These are phyloP conservation scores for Thermophis baileyi DNA, from an alignment of 2,113 vertebrate species.

Conservation along the genomic window DNA sequence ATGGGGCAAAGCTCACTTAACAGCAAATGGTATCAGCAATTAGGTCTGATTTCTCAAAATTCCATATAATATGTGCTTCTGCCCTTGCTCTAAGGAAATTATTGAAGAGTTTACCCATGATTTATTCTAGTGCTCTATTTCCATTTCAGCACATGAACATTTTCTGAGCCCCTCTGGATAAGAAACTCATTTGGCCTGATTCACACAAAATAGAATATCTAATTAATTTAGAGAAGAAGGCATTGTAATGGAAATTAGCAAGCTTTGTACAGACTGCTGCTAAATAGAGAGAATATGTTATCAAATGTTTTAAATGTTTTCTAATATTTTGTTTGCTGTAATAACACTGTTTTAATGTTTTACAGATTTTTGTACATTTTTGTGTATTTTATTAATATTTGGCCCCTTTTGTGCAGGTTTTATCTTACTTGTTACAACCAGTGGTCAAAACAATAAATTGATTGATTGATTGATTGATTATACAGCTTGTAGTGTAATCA, in stretches of 20 bases:
- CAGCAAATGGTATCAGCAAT: not conserved
- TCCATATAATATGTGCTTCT: not conserved
- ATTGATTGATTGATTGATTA: not conserved
- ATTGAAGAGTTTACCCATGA: not conserved
- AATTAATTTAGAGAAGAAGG: not conserved
- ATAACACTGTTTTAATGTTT: not conserved
- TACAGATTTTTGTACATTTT: not conserved
- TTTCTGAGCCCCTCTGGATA: not conserved
- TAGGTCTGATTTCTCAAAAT: not conserved
- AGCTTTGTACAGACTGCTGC: not conserved
- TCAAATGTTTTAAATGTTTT: not conserved
- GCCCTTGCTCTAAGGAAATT: not conserved
- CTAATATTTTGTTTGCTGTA: not conserved
- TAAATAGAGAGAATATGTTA: not conserved
- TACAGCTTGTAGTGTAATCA: not conserved
- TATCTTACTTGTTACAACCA: not conserved
- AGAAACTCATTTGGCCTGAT: not conserved
- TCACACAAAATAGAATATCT: not conserved
- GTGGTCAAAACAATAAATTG: not conserved
- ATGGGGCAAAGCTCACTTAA: not conserved
- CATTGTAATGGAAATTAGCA: not conserved
- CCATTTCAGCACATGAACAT: not conserved
- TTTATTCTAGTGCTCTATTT: not conserved
- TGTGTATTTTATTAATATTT: not conserved
- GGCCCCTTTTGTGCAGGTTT: not conserved